A percentile compares a stretch with the other conserved stretches of the same genome.
Evolutionary conservation across 2,113 vertebrate genomes (phyloP).

Genomic region (Sebastes schlegelii): DNA sequence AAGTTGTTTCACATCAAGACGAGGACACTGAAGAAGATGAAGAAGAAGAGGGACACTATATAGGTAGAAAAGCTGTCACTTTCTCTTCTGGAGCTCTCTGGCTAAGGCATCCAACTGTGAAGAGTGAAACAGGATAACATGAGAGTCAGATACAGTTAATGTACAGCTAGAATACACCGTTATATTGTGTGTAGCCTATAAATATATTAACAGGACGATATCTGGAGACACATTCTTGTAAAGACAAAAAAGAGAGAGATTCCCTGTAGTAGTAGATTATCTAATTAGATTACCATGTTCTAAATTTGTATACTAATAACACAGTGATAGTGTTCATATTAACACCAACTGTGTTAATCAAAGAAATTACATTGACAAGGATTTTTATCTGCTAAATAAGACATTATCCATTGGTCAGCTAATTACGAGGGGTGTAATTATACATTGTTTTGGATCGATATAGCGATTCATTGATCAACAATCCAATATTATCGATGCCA

Average conservation of each 20-base stretch:
- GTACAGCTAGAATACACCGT: no score
- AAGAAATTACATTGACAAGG: constrained; percentile 2
- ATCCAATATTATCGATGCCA: no score
- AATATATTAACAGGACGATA: no score
- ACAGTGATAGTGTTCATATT: not conserved
- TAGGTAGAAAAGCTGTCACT: constrained; percentile 75
- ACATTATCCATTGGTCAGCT: not conserved
- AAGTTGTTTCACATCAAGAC: constrained; percentile 3
- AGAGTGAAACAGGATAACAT: constrained; percentile 10
- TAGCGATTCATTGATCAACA: no score
- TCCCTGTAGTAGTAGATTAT: not conserved
- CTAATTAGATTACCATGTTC: not conserved
- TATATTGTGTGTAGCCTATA: no score
- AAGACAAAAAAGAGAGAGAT: not conserved
- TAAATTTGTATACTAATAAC: not conserved
- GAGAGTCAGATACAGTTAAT: not conserved
- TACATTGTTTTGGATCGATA: no score
- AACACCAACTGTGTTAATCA: not conserved
- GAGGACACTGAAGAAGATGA: constrained; percentile 15
- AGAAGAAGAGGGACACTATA: constrained; percentile 4
- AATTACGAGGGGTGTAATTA: not conserved
- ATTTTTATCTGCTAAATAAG: not conserved
- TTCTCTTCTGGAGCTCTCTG: constrained; percentile 86
- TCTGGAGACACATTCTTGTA: not conserved
- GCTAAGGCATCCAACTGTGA: constrained; percentile 83